Conservation (phyloP, 2,888 invertebrate genomes). For the Coenonympha arcania region DNA sequence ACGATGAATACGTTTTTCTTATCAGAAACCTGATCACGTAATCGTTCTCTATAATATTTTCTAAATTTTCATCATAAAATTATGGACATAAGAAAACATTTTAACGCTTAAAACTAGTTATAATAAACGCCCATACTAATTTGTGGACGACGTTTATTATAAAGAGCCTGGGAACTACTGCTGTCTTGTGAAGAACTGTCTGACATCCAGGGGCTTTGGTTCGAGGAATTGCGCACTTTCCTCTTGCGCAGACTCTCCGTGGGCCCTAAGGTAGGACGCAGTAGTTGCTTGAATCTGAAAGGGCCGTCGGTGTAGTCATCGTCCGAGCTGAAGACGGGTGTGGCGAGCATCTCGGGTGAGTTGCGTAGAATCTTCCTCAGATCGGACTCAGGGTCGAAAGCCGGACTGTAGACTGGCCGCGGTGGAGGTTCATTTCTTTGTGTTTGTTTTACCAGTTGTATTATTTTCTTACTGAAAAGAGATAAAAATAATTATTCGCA, state of each 20-base stretch:
- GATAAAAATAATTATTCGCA: too few relatives aligned
- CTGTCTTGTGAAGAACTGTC: slow-evolving; percentile 69
- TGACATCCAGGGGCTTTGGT: slow-evolving; percentile 66
- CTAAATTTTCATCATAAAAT: not conserved
- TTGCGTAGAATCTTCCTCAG: slow-evolving; percentile 66
- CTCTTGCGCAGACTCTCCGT: slow-evolving; percentile 80
- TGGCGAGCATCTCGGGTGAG: slow-evolving; percentile 65
- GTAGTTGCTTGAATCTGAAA: slow-evolving; percentile 78
- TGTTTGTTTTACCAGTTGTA: slow-evolving; percentile 60
- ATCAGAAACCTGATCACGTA: too few relatives aligned
- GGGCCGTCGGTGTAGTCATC: slow-evolving; percentile 77
- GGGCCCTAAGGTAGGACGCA: slow-evolving; percentile 78
- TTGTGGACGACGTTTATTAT: slow-evolving; percentile 63
- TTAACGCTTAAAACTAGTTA: slow-evolving; percentile 41
- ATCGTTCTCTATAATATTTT: not conserved
- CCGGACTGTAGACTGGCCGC: slow-evolving; percentile 47
- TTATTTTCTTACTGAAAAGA: slow-evolving; percentile 65
- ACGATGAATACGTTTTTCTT: not conserved
- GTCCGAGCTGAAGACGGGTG: slow-evolving; percentile 62
- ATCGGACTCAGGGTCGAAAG: slow-evolving; percentile 63
- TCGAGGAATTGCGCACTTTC: slow-evolving; percentile 67
- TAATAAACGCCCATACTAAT: slow-evolving; percentile 69
- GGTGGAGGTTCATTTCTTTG: slow-evolving; percentile 53
- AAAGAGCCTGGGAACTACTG: slow-evolving; percentile 53
- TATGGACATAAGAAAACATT: too few relatives aligned